phyloP scores from a whole-genome alignment of 2,113 vertebrate species.

The Oryzias curvinotus region DNA sequence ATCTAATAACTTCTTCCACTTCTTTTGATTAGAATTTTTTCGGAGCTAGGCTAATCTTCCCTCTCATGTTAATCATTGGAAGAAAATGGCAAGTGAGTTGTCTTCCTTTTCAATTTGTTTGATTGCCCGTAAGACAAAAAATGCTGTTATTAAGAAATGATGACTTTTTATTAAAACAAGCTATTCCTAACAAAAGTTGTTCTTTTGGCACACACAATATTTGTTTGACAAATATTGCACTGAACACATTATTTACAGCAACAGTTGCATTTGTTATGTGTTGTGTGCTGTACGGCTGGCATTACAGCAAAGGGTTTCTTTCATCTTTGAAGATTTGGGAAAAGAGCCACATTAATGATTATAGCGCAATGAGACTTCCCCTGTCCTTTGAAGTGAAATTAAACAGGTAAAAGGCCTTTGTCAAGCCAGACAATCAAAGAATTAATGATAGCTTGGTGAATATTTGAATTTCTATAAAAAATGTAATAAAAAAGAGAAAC shows the following conservation, averaged over 20 bases:
- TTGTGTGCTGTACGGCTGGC: constrained; percentile 39
- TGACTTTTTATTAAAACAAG: no score
- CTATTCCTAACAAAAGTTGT: no score
- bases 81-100: no score
- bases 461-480: constrained; percentile 52
- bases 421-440: constrained; percentile 63
- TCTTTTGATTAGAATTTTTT: no score
- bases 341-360: constrained; percentile 52
- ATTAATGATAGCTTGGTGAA: constrained; percentile 59
- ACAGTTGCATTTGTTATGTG: constrained; percentile 38
- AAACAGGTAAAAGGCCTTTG: constrained; percentile 67
- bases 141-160: no score
- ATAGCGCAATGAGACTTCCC: constrained; percentile 54
- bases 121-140: no score
- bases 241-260: constrained; percentile 14
- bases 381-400: constrained; percentile 67
- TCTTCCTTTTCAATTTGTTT: no score
- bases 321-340: constrained; percentile 62
- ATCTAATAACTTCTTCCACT: no score
- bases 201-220: no score
- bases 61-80: no score
- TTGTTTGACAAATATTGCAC: constrained; percentile 28
- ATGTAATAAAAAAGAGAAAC: constrained; percentile 43
- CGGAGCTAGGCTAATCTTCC: no score
- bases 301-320: constrained; percentile 46